Evolutionary conservation across 2,888 invertebrate species (phyloP), one percentile per base, ranked within the genome.

Genomic region (Panorpa germanica): DNA sequence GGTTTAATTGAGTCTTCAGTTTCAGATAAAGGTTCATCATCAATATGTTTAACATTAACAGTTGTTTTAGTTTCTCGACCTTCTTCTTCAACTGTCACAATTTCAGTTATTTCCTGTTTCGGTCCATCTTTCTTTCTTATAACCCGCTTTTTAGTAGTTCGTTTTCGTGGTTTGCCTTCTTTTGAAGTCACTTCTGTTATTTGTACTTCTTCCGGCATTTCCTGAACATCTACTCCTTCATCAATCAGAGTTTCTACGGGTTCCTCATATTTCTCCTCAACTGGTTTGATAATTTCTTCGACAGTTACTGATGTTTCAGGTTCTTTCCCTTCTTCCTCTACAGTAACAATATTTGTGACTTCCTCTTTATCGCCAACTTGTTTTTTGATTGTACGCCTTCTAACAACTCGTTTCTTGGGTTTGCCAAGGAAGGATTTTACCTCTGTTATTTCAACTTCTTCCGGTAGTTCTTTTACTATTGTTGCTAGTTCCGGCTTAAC

Each of bases 331-430:
- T 43, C 45, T 40, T 44, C 45, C 40, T 44, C 43, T 31, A 37
- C 38, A 13, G 34, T 45, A 33, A 41, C 42, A 28, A 45, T 43
- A 34, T 45, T 44, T 6, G 46, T 46, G 3, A 44, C 39, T 43
- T 53, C 48, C 39, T 50, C 43, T 39, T 50, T 45, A 28, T 46
- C 48, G 37, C 46, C 50, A 6, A 38, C 35, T 28, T 42, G 40
- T 35, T 43, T 48, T 33, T 45, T 53, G 19, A 46, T 23, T 41
- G 29, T 42, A 45, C 29, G 38, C 43, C 4, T 40, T 38, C 18
- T 37, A 11, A 13, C 12, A 28, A 17, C 3, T 26, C 16, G 15
- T 20, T 27, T 10, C 25, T 10, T 29, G 38, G 10, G 19, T 30
- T 8, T n/a, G n/a, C n/a, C n/a, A n/a, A n/a, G n/a, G n/a, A n/a